Evolutionary conservation across 30 jellyfish, hydroid and myxozoan genomes (phyloP).

Genomic region (Pseudorhiza aurosa): DNA sequence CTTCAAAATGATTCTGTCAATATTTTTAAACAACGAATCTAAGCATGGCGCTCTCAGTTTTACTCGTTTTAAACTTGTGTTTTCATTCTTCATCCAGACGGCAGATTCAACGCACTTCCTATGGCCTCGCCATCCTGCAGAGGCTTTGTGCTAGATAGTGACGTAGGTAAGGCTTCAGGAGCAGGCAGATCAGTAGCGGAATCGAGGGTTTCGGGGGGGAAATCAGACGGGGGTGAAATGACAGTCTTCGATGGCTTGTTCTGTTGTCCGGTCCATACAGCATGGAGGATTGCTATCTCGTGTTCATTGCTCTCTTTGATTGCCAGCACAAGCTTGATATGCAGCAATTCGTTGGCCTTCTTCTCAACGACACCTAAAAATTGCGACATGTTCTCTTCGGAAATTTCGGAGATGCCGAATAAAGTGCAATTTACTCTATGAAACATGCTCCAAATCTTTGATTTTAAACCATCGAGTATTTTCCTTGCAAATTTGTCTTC

Average conservation of each 20-base stretch:
- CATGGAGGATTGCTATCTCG: slow-evolving; percentile 40
- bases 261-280: slow-evolving; percentile 41
- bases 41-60: no score
- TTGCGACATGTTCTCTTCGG: slow-evolving; percentile 70
- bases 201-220: slow-evolving; percentile 18
- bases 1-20: no score
- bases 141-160: no score
- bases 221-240: slow-evolving; percentile 12
- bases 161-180: no score
- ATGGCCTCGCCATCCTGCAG: slow-evolving; percentile 54
- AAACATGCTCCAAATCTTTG: slow-evolving; percentile 22
- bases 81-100: not conserved
- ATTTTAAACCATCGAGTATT: slow-evolving; percentile 18
- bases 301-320: slow-evolving; percentile 52
- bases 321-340: slow-evolving; percentile 60
- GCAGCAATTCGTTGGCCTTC: slow-evolving; percentile 72
- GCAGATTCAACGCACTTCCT: not conserved
- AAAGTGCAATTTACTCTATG: not conserved
- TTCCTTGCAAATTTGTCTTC: slow-evolving; percentile 34
- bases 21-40: no score
- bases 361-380: slow-evolving; percentile 86
- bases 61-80: no score
- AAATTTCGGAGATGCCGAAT: slow-evolving; percentile 57
- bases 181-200: not conserved
- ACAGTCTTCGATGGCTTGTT: not conserved